Conservation (phyloP, 2,888 invertebrate species). For the Thymelicus lineola region DNA sequence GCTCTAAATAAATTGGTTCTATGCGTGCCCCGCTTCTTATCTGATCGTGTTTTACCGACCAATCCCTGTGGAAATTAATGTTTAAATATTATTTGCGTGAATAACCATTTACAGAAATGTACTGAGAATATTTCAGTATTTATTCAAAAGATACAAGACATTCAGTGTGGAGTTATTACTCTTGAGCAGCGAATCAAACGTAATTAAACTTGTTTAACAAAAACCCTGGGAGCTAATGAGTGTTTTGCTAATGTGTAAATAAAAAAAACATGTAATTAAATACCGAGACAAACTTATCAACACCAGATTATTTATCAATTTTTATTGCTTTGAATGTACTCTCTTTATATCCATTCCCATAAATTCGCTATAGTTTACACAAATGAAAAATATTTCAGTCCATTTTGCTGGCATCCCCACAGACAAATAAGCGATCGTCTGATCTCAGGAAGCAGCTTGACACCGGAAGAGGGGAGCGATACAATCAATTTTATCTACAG, state of each 20-base stretch:
- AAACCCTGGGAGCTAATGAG: background rate
- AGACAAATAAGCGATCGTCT: slow-evolving; percentile 6
- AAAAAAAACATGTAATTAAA: too few relatives aligned
- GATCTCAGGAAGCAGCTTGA: slow-evolving; percentile 20
- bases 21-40: slow-evolving; percentile 2
- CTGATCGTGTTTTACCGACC: slow-evolving; percentile 4
- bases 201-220: background rate
- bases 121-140: background rate
- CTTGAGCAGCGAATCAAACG: background rate
- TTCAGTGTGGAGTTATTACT: too few relatives aligned
- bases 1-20: slow-evolving; percentile 11
- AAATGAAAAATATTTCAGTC: background rate
- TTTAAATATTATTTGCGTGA: slow-evolving; percentile 1
- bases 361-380: background rate
- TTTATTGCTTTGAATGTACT: too few relatives aligned
- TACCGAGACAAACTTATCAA: too few relatives aligned
- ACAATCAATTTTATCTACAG: slow-evolving; percentile 9
- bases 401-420: background rate
- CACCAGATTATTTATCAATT: too few relatives aligned
- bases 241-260: background rate
- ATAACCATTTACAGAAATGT: background rate
- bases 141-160: too few relatives aligned
- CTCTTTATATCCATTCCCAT: too few relatives aligned
- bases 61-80: slow-evolving; percentile 1
- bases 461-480: slow-evolving; percentile 14